Conservation (phyloP, 2,797 vertebrate genomes). For the Peromyscus nudipes region DNA sequence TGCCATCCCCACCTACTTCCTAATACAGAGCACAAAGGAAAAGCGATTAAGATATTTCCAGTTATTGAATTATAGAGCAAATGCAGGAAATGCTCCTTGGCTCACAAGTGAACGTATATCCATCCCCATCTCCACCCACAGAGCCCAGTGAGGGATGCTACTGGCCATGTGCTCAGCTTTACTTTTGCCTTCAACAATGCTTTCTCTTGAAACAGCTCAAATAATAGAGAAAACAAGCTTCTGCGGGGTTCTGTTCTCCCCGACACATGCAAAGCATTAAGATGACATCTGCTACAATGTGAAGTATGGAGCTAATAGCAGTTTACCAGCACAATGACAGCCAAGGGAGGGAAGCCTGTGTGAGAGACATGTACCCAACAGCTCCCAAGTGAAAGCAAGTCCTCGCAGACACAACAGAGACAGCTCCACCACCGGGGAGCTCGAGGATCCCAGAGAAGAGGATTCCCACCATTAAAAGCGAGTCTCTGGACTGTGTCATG, state of each 20-base stretch:
- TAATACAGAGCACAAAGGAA: constrained; percentile 61
- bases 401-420: constrained; percentile 67
- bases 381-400: constrained; percentile 45
- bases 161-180: not conserved
- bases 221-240: constrained; percentile 27
- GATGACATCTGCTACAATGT: constrained; percentile 49
- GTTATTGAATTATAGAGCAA: constrained; percentile 75
- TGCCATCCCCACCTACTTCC: constrained; percentile 59
- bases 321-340: not conserved
- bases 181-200: not conserved
- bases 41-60: constrained; percentile 75
- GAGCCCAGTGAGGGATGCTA: not conserved
- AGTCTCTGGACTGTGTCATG: not conserved
- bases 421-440: constrained; percentile 6
- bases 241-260: not conserved
- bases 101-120: constrained; percentile 31
- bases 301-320: constrained; percentile 58
- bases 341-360: constrained; percentile 8
- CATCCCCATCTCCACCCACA: constrained; percentile 9
- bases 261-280: constrained; percentile 65
- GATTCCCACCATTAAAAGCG: not conserved
- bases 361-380: constrained; percentile 27
- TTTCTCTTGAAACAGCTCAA: constrained; percentile 64
- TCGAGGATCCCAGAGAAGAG: not conserved
- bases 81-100: constrained; percentile 63